These are phyloP conservation scores for Caenorhabditis panamensis DNA, from an alignment of 2,888 invertebrate species.

Conservation along the genomic window DNA sequence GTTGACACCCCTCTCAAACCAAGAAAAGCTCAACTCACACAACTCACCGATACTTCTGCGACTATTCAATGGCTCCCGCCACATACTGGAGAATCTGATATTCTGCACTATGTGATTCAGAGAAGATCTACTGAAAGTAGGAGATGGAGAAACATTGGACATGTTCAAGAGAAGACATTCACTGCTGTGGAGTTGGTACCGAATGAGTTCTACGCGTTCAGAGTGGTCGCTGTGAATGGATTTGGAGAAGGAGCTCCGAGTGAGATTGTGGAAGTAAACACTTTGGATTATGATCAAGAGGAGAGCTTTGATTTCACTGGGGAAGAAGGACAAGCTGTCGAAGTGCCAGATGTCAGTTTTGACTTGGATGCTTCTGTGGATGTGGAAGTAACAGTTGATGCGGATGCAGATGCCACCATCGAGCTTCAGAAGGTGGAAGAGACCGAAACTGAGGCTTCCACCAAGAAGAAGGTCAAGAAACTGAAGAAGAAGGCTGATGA, in stretches of 20 bases:
- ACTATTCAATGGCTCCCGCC: slow-evolving; percentile 64
- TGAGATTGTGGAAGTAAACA: slow-evolving; percentile 63
- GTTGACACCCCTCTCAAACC: slow-evolving; percentile 68
- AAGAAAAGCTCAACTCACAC: slow-evolving; percentile 57
- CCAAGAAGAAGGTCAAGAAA: slow-evolving; percentile 32
- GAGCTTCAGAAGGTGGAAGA: slow-evolving; percentile 1
- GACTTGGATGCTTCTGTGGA: background rate
- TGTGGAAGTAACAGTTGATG: background rate
- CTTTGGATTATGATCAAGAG: slow-evolving; percentile 57
- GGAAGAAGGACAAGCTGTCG: slow-evolving; percentile 38
- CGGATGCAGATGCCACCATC: slow-evolving; percentile 7
- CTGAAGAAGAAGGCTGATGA: slow-evolving; percentile 17
- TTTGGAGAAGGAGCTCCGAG: slow-evolving; percentile 68
- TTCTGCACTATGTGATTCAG: slow-evolving; percentile 63
- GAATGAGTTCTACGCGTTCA: slow-evolving; percentile 71
- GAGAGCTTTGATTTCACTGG: slow-evolving; percentile 51
- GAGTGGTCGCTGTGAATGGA: slow-evolving; percentile 65
- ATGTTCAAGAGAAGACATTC: slow-evolving; percentile 50
- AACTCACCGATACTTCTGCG: slow-evolving; percentile 62
- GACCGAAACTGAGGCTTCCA: background rate
- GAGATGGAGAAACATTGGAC: slow-evolving; percentile 67
- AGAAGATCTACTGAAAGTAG: slow-evolving; percentile 69
- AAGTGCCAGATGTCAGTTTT: slow-evolving; percentile 15
- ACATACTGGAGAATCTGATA: slow-evolving; percentile 61
- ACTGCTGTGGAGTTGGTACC: slow-evolving; percentile 68